These are phyloP conservation scores for Lepidocyrtoides sp. DNA, from an alignment of 2,888 invertebrate species.

Conservation along the genomic window DNA sequence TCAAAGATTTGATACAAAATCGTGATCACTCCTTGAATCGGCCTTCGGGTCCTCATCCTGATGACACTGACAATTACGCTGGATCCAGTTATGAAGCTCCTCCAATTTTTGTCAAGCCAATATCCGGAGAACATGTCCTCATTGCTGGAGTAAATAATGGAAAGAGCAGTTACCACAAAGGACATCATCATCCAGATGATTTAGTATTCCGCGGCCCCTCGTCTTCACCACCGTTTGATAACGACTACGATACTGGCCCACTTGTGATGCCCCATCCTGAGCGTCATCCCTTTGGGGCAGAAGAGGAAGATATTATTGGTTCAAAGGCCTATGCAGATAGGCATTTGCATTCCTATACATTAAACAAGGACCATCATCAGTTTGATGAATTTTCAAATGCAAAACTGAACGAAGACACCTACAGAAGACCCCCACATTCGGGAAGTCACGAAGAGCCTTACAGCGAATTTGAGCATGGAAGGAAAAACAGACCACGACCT, in stretches of 20 bases:
- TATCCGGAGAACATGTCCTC: conserved; percentile 60
- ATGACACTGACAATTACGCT: conserved; percentile 70
- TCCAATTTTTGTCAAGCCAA: conserved; percentile 56
- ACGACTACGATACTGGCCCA: conserved; percentile 59
- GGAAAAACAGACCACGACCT: conserved; percentile 29
- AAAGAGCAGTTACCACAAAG: conserved; percentile 61
- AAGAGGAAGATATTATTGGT: conserved; percentile 47
- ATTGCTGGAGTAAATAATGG: conserved; percentile 52
- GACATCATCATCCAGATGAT: conserved; percentile 50
- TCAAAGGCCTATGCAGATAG: conserved; percentile 57
- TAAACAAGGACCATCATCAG: conserved; percentile 3
- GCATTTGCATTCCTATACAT: conserved; percentile 37
- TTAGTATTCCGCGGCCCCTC: conserved; percentile 11
- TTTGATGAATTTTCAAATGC: conserved; percentile 44
- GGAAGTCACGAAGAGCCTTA: conserved; percentile 52
- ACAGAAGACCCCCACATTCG: conserved; percentile 43
- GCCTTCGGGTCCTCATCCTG: conserved; percentile 45
- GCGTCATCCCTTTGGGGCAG: conserved; percentile 12
- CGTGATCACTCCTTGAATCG: conserved; percentile 57
- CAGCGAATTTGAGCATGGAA: conserved; percentile 34
- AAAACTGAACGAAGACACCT: background rate
- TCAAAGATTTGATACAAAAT: conserved; percentile 71
- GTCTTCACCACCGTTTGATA: conserved; percentile 35
- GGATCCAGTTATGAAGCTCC: conserved; percentile 68
- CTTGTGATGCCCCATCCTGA: background rate